A percentile compares a stretch with the other conserved stretches of the same genome.
Evolutionary conservation across 2,113 vertebrate genomes (phyloP).

Genomic region (Seriola dumerili): DNA sequence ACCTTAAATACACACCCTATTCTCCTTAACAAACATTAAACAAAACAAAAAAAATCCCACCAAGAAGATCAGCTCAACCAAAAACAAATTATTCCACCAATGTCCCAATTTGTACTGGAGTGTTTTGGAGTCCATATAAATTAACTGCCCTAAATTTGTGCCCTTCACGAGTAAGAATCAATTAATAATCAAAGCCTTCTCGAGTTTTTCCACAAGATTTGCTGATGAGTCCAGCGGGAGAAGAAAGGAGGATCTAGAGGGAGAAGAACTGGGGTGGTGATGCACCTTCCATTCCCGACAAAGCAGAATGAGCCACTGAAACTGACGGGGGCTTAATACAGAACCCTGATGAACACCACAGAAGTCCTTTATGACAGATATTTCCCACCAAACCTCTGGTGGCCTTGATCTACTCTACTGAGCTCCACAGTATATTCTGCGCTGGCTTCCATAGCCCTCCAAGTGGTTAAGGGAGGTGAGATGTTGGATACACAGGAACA

Average conservation of each 20-base stretch:
- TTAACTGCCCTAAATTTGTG: conserved; percentile 84
- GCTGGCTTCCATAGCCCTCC: conserved; percentile 43
- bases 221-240: conserved; percentile 43
- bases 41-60: conserved; percentile 22
- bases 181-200: conserved; percentile 33
- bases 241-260: conserved; percentile 33
- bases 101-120: conserved; percentile 48
- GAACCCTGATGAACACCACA: conserved; percentile 64
- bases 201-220: conserved; percentile 17
- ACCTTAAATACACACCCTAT: conserved; percentile 49
- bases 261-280: conserved; percentile 32
- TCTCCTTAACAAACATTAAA: conserved; percentile 28
- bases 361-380: conserved; percentile 34
- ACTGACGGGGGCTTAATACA: conserved; percentile 40
- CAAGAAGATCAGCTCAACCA: conserved; percentile 48
- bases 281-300: conserved; percentile 44
- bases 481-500: conserved; percentile 66
- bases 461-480: conserved; percentile 47
- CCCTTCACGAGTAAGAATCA: conserved; percentile 40
- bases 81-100: conserved; percentile 53
- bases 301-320: conserved; percentile 29
- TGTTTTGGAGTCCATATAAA: conserved; percentile 76
- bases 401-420: conserved; percentile 28
- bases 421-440: conserved; percentile 43
- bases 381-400: conserved; percentile 32